Evolutionary conservation across 2,797 vertebrate species (phyloP).

Genomic region (Lepilemur septentrionalis): DNA sequence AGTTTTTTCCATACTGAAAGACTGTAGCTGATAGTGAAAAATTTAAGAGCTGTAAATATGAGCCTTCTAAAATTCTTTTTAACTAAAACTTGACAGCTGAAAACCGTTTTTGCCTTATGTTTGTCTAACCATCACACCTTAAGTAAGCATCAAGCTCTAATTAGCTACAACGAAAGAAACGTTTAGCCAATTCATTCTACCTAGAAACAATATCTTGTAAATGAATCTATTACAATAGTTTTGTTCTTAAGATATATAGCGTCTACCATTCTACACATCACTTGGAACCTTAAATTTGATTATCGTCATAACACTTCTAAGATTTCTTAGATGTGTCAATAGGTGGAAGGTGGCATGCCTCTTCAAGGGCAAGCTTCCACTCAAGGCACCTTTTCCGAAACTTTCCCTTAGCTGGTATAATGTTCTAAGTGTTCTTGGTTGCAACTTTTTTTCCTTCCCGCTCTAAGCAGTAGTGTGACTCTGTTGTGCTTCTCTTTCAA

Average conservation of each 20-base stretch:
- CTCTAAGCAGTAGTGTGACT: neutral
- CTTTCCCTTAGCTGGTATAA: neutral
- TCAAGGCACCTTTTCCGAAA: neutral
- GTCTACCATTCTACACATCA: neutral
- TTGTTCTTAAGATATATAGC: neutral
- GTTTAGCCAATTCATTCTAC: neutral
- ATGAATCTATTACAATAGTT: neutral
- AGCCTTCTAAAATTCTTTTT: conserved; percentile 41
- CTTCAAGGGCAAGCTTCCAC: neutral
- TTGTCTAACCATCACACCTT: neutral
- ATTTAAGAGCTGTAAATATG: neutral
- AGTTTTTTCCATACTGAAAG: neutral
- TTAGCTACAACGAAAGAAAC: neutral
- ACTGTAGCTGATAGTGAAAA: neutral
- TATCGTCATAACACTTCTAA: neutral
- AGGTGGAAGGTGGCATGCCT: neutral
- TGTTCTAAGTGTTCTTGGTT: neutral
- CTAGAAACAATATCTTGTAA: neutral
- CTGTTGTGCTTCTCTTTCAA: neutral
- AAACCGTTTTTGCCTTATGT: neutral
- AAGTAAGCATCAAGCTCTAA: neutral
- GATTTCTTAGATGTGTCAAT: neutral
- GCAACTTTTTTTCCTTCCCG: neutral
- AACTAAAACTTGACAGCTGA: neutral
- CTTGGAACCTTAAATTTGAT: neutral